Conservation (phyloP, 2,113 vertebrate species). For the Scomber japonicus region DNA sequence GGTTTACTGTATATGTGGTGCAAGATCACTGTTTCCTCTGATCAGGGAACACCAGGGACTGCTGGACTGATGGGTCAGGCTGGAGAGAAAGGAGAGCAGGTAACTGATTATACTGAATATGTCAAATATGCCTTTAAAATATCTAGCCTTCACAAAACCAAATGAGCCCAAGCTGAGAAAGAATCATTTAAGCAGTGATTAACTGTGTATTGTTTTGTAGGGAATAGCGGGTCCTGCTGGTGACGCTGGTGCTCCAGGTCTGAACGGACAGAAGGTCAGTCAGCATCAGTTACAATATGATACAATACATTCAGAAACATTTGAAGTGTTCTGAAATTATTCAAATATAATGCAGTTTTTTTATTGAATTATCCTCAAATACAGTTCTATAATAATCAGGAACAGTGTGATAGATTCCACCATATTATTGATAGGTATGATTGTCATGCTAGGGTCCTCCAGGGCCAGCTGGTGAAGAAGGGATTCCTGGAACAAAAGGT, state of each 20-base stretch:
- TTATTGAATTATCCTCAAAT: too few relatives aligned
- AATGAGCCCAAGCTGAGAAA: background rate
- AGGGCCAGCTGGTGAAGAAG: constrained; percentile 69
- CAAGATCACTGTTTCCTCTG: background rate
- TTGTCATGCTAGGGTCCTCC: constrained; percentile 63
- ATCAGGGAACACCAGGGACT: constrained; percentile 80
- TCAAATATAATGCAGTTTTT: background rate
- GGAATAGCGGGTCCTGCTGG: constrained; percentile 77
- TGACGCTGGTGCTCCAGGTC: constrained; percentile 72
- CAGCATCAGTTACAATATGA: background rate
- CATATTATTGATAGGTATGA: background rate
- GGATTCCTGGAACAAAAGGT: constrained; percentile 67
- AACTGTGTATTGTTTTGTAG: constrained; percentile 58
- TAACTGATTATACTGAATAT: constrained; percentile 45
- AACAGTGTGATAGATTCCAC: background rate
- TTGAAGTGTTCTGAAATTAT: background rate
- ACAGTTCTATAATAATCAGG: background rate
- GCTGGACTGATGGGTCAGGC: constrained; percentile 70
- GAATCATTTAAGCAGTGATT: background rate
- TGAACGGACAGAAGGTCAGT: constrained; percentile 84
- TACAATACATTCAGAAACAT: background rate
- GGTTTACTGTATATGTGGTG: background rate
- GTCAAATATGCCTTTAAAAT: background rate
- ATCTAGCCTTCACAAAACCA: background rate
- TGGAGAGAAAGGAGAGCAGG: constrained; percentile 85